Evolutionary conservation across 2,888 invertebrate genomes (phyloP), one percentile per base, ranked within the genome.

Genomic region (Chrysolina haemoptera): DNA sequence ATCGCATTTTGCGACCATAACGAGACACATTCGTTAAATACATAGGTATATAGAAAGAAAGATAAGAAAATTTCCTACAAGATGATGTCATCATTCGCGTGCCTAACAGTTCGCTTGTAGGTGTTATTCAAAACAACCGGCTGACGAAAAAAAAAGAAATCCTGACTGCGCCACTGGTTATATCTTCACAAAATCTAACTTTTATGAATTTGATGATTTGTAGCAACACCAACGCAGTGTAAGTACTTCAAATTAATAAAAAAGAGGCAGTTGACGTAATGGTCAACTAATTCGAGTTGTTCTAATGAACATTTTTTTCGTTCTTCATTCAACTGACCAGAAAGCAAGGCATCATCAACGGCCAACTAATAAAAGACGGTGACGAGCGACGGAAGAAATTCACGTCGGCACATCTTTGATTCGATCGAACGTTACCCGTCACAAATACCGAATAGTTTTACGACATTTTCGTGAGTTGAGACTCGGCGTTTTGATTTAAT

Each of bases 401-500:
- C 20, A 53, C 22, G 68, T 55, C 68, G 68, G 68, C 68, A 41
- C 40, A 35, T 68, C 55, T 68, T 68, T 68, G 68, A 68, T 40
- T 41, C 27, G 20, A 27, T 35, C 27, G 35, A 59, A 59, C 27
- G 27, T 50, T 41, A 43, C 68, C 40, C 55, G 53, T 53, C 41
- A 55, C 68, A 41, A 55, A 59, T 68, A 16, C 55, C 68, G 16
- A 53, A 22, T 55, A 43, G 41, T 68, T 68, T 68, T 68, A 68
- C 50, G 40, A 53, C 68, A 59, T 69, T 69, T 69, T 27, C 62
- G 20, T 22, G 48, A 46, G 46, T 46, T 62, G 62, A 62, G 62
- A 69, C 62, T 62, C 50, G 62, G 43, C 27, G 16, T 62, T 69
- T 62, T 69, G 62, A 69, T 69, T 69, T 62, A 69, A 69, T 69